Evolutionary conservation across 2,113 vertebrate species (phyloP).

Genomic region (Dascyllus trimaculatus): DNA sequence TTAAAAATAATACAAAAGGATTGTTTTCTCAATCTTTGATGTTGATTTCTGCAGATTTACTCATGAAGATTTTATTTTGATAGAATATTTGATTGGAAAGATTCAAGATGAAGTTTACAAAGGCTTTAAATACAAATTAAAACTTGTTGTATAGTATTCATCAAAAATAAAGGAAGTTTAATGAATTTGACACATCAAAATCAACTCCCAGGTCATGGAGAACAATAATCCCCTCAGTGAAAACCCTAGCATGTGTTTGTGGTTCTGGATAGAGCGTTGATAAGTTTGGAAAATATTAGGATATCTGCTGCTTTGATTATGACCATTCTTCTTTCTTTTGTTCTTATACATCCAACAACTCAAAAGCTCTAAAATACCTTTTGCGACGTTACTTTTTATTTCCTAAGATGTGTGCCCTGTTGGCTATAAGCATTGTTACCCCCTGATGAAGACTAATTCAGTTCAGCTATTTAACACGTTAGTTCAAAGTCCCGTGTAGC

Average conservation of each 20-base stretch:
- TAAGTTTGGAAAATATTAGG: background rate
- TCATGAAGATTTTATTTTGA: no score
- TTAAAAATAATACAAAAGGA: background rate
- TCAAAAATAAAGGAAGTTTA: background rate
- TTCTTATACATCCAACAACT: no score
- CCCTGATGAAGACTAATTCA: constrained; percentile 1
- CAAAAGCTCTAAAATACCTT: no score
- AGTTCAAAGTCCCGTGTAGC: constrained; percentile 24
- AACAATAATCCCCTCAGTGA: no score
- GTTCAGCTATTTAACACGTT: constrained; percentile 27
- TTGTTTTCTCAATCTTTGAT: no score
- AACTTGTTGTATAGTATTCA: no score
- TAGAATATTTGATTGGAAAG: no score
- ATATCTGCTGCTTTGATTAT: background rate
- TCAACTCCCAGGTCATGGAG: background rate
- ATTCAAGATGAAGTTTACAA: no score
- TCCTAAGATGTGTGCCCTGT: background rate
- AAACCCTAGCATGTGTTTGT: background rate
- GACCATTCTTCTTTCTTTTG: no score
- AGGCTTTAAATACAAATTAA: no score
- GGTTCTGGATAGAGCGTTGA: background rate
- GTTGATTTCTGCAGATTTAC: no score
- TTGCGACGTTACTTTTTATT: background rate
- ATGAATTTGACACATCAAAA: background rate
- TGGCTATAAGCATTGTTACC: background rate